Evolutionary conservation across 2,797 vertebrate genomes (phyloP), one percentile per base, ranked within the genome.

Genomic region (Eulemur rubriventer): DNA sequence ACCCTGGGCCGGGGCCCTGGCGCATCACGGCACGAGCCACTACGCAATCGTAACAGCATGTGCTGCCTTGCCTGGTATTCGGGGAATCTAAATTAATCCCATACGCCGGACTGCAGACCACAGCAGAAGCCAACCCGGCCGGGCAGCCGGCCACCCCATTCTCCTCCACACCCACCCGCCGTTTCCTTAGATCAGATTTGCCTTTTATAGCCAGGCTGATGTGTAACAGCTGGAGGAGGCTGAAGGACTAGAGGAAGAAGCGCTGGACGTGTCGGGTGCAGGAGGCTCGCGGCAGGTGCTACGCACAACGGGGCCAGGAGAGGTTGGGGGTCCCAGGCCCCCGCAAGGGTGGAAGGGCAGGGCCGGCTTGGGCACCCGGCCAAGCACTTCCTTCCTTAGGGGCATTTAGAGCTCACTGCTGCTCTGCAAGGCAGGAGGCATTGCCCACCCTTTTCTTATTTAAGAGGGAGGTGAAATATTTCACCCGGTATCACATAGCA

Each of bases 21-120:
- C n/a, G 63, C 63, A 67, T 67, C 4, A 26, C n/a, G 43, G 35
- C 28, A 52, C 13, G 81, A 6, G 55, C 61, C 82, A 22, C 41
- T 7, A 43, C 11, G 52, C 94, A 61, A 92, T 13, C 17, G 18
- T 80, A 76, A 73, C 70, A n/a, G 92, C 95, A 33, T 70, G 86
- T 46, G 83, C 93, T 63, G 92, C 97, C 13, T 43, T 67, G 4
- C 63, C 86, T 0, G 78, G 96, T 30, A 95, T 96, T 94, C 90
- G 67, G 96, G 96, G 87, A 95, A 96, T 92, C 96, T 85, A 92
- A 95, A 38, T 76, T 20, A 73, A 95, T 86, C 93, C 94, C 96
- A 84, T 84, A 85, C 11, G 0, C 89, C 26, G 4, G 91, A 43
- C 82, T 33, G n/a, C 67, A 61, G 89, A 76, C 11, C 0, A 17